Evolutionary conservation across 2,888 invertebrate genomes (phyloP), one percentile per base, ranked within the genome.

Genomic region (Tinea pellionella): DNA sequence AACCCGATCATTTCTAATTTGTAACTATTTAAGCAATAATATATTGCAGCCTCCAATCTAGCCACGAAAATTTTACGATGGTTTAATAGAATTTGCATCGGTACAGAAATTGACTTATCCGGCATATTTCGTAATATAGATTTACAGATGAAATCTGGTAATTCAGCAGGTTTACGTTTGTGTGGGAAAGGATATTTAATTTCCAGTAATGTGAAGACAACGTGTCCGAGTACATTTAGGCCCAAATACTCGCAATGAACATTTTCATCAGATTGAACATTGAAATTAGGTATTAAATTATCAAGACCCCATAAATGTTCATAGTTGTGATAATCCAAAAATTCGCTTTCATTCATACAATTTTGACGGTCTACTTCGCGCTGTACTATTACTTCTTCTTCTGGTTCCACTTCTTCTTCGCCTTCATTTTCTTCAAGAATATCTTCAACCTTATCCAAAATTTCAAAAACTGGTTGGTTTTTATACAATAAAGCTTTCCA

Each of bases 401-500:
- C 75, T 2, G 75, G 68, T 1, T 61, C 60, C 9, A 69, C 62
- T 51, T 75, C 70, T 63, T 78, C 71, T 64, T 80, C 80, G 11
- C 66, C 41, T 1, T 67, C 71, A 3, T 64, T 65, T 37, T 80
- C 78, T 66, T 75, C 77, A 32, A 85, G 65, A 61, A 81, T 63
- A 47, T 74, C 69, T 68, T 88, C 85, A 57, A 80, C 72, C 13
- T 88, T 81, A 29, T 80, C 73, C 2, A 88, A 63, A 59, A 82
- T 69, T 64, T 89, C 88, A 66, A 89, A 87, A 61, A 91, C 86
- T 3, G 90, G 84, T 66, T 90, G 85, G 41, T 80, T 78, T 64
- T 84, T 88, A 53, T 84, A 74, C 68, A 90, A 92, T 53, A 91
- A 72, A 16, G 74, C 74, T 68, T 88, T 89, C 89, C 91, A 90